phyloP scores from a whole-genome alignment of 2,888 invertebrate species.

The Panopea generosa region DNA sequence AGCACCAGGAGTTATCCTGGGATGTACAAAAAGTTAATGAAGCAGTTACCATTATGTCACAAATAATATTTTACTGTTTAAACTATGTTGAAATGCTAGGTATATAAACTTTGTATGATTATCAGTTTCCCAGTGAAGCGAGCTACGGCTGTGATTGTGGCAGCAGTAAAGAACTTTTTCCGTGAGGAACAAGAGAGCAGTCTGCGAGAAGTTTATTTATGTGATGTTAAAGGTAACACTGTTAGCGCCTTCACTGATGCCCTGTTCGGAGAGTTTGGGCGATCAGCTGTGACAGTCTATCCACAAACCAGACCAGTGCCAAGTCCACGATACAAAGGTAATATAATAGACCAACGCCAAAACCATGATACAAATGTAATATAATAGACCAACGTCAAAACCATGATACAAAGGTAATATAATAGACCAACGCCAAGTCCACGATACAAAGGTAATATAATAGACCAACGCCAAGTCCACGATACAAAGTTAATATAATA shows the following conservation, averaged over 20 bases:
- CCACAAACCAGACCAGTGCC: neutral
- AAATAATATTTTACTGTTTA: no score
- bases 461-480: no score
- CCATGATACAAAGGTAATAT: no score
- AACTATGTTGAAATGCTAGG: neutral
- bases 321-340: no score
- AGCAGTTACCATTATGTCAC: no score
- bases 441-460: no score
- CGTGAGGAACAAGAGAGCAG: conserved; percentile 39
- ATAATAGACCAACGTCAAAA: no score
- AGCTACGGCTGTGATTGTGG: conserved; percentile 38
- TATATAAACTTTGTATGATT: conserved; percentile 1
- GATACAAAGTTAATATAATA: no score
- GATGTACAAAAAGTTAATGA: no score
- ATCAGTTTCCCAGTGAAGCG: conserved; percentile 32
- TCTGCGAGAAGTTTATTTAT: conserved; percentile 56
- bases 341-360: no score
- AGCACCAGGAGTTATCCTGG: no score
- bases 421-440: no score
- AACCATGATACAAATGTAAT: neutral
- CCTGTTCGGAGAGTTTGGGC: conserved; percentile 28
- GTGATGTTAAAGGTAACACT: conserved; percentile 56
- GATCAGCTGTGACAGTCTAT: neutral
- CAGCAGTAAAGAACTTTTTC: conserved; percentile 56
- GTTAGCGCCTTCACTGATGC: conserved; percentile 54